Evolutionary conservation across 2,113 vertebrate genomes (phyloP).

Genomic region (Gymnarchus niloticus): DNA sequence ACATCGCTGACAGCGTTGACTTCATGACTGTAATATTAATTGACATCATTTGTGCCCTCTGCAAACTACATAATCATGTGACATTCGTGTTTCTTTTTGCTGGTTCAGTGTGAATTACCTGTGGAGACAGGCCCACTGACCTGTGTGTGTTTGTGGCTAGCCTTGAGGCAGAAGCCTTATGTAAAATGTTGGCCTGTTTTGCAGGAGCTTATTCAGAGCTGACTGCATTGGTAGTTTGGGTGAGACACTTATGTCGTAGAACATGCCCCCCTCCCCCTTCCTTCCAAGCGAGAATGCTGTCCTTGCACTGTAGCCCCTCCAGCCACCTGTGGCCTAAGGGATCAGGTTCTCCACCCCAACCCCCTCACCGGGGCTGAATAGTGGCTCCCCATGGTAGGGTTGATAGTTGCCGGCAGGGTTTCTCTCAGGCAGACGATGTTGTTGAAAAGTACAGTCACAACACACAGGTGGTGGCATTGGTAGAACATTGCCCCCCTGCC

Average conservation of each 20-base stretch:
- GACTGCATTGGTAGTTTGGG: constrained; percentile 26
- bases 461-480: constrained; percentile 35
- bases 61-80: not conserved
- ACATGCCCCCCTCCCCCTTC: constrained; percentile 39
- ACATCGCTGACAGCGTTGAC: not conserved
- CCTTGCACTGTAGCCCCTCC: constrained; percentile 51
- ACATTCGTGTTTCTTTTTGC: not conserved
- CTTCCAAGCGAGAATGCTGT: constrained; percentile 55
- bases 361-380: not conserved
- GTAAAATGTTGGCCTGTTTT: not conserved
- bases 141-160: constrained; percentile 6
- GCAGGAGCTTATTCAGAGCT: not conserved
- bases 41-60: not conserved
- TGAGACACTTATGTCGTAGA: constrained; percentile 53
- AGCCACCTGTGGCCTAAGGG: constrained; percentile 30
- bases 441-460: constrained; percentile 22
- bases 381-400: constrained; percentile 36
- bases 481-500: constrained; percentile 46
- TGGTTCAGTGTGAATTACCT: not conserved
- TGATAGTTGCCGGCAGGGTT: constrained; percentile 31
- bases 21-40: not conserved
- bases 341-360: constrained; percentile 46
- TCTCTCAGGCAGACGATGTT: not conserved
- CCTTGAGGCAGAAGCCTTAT: constrained; percentile 13
- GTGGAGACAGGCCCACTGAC: constrained; percentile 3